These are phyloP conservation scores for Leucoraja ocellata DNA, from an alignment of 2,797 vertebrate genomes.

Conservation along the genomic window DNA sequence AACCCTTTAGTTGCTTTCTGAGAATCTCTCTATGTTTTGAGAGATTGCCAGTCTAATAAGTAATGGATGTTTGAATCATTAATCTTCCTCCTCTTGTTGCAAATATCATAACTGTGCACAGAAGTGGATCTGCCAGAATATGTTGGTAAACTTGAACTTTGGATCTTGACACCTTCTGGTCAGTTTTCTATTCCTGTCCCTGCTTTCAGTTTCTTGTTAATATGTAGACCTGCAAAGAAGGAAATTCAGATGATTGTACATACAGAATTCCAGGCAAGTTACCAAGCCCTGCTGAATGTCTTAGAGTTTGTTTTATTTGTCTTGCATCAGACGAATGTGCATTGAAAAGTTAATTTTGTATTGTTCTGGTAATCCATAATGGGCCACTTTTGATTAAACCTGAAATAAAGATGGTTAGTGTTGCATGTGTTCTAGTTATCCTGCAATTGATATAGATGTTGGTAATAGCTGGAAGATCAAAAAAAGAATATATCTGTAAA, in stretches of 20 bases:
- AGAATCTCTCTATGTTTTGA: not conserved
- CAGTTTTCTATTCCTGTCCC: not conserved
- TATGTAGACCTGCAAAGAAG: not conserved
- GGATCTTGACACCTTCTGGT: not conserved
- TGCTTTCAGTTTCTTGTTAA: not conserved
- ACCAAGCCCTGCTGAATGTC: not conserved
- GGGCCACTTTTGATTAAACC: not conserved
- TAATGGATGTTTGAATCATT: not conserved
- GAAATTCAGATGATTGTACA: not conserved
- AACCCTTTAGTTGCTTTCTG: not conserved
- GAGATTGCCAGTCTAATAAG: not conserved
- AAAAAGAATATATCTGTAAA: not conserved
- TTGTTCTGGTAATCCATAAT: not conserved
- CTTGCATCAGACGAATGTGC: not conserved
- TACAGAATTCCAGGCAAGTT: too few species aligned
- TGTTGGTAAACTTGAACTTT: not conserved
- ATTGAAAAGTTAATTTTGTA: not conserved
- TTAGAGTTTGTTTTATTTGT: not conserved
- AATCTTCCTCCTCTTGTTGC: not conserved
- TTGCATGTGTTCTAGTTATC: too few species aligned
- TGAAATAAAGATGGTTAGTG: not conserved
- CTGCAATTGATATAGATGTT: not conserved
- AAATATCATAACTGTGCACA: not conserved
- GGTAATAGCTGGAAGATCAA: not conserved
- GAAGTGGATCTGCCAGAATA: not conserved